phyloP scores from a whole-genome alignment of 2,113 vertebrate genomes.

The Zosterops japonicus region DNA sequence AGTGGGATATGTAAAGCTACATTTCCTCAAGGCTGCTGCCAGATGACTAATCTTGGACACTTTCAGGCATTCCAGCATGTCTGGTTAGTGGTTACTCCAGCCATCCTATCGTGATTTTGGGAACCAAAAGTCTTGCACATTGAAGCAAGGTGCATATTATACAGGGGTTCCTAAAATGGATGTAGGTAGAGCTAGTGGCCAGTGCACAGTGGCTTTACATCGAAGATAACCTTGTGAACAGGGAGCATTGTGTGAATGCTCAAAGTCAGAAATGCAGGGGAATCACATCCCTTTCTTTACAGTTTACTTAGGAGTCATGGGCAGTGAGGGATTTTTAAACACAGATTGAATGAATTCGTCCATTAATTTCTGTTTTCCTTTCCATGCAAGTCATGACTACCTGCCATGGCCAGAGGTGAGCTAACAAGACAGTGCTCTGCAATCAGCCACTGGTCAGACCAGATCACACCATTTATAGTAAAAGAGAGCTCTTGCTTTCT shows the following conservation, averaged over 20 bases:
- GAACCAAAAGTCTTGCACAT: neutral
- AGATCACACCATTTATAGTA: neutral
- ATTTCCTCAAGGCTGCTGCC: constrained; percentile 29
- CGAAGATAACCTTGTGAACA: neutral
- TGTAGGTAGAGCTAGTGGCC: neutral
- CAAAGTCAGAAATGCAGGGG: neutral
- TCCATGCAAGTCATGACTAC: neutral
- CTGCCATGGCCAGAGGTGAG: neutral
- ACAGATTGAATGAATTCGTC: constrained; percentile 7
- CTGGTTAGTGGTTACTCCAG: constrained; percentile 52
- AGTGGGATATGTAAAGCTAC: constrained; percentile 30
- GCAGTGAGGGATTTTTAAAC: neutral
- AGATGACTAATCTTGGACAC: constrained; percentile 57
- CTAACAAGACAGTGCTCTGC: neutral
- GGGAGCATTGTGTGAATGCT: neutral
- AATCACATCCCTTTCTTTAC: neutral
- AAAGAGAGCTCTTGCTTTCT: neutral
- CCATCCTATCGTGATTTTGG: constrained; percentile 14
- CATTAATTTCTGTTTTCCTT: constrained; percentile 27
- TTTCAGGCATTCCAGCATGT: constrained; percentile 57
- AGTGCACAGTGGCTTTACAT: neutral
- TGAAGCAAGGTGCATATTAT: constrained; percentile 38
- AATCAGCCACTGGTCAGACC: neutral
- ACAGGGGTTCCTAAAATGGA: neutral
- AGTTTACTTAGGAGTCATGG: neutral